Evolutionary conservation across 2,888 invertebrate genomes (phyloP), one percentile per base, ranked within the genome.

Genomic region (Lasioglossum morio): DNA sequence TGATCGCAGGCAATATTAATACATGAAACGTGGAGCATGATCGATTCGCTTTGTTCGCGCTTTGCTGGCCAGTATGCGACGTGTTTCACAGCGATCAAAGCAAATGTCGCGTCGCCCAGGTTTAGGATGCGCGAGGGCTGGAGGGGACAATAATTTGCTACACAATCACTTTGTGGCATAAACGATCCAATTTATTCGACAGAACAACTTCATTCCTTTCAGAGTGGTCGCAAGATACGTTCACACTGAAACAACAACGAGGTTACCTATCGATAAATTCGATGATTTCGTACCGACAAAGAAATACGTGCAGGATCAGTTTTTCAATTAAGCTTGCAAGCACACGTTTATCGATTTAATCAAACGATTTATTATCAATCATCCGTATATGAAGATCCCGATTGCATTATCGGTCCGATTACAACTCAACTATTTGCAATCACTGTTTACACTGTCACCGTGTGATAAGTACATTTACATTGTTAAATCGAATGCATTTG

Each of bases 161-260:
- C 79, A 83, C 80, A 81, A 34, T 77, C 76, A 48, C 70, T 72
- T 81, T 43, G 43, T 30, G 34, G 79, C 37, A 53, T 60, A 37
- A 82, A 81, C 72, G 70, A 48, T 77, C 60, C 79, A 70, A 79
- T 85, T 83, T 85, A 79, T 82, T 85, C 66, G 77, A 77, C 69
- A 80, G 72, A 70, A 77, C 74, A 66, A 69, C 63, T 83, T 70
- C 78, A 74, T 77, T 86, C 72, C 72, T 73, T 79, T 76, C 74
- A 40, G 37, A 60, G 27, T 63, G 73, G 14, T 79, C 37, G 63
- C 53, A 30, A 30, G 63, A 63, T 63, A 63, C 57, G n/a, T 57
- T 57, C 57, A n/a, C 57, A 27, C 57, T 4, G 57, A 10, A 3
- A 57, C 57, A n/a, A 57, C 12, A 12, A 57, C 57, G 57, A 1